Evolutionary conservation across 2,888 invertebrate species (phyloP).

Genomic region (Hirtodrosophila histrioides): DNA sequence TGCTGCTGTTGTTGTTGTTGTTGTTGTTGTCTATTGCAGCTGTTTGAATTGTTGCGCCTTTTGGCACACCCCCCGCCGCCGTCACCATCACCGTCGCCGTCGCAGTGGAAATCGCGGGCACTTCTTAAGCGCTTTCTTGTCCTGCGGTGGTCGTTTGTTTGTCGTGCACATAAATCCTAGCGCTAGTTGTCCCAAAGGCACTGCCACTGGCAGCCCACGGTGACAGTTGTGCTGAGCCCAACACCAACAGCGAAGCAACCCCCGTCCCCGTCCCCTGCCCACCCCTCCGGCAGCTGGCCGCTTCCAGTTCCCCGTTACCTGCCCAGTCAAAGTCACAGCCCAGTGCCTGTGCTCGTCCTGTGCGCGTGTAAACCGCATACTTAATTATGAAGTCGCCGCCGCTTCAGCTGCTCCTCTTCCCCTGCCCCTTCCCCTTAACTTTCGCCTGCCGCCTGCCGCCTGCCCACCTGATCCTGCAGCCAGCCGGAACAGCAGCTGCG

Average conservation of each 20-base stretch:
- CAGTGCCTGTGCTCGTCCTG: conserved; percentile 46
- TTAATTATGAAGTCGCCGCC: conserved; percentile 74
- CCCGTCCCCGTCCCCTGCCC: not conserved
- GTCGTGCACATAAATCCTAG: conserved; percentile 81
- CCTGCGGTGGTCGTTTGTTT: conserved; percentile 83
- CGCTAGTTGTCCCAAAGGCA: conserved; percentile 81
- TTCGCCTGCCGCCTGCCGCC: conserved; percentile 2
- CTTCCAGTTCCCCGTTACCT: conserved; percentile 8
- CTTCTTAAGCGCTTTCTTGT: conserved; percentile 81
- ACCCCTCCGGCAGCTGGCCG: not conserved
- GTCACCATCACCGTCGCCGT: not conserved
- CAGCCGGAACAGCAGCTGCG: conserved; percentile 70
- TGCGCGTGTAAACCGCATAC: conserved; percentile 73
- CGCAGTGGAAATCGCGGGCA: conserved; percentile 31
- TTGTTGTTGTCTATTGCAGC: conserved; percentile 68
- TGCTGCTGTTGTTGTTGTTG: conserved; percentile 19
- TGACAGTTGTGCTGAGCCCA: conserved; percentile 62
- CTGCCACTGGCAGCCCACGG: conserved; percentile 75
- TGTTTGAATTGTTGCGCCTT: conserved; percentile 70
- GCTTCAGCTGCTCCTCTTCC: conserved; percentile 11
- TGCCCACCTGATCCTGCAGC: conserved; percentile 43
- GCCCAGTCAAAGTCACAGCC: conserved; percentile 53
- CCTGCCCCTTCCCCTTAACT: not conserved
- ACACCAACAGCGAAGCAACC: not conserved
- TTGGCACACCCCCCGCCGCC: conserved; percentile 2